Conservation (phyloP, 2,888 invertebrate species). For the Drosophila tripunctata region DNA sequence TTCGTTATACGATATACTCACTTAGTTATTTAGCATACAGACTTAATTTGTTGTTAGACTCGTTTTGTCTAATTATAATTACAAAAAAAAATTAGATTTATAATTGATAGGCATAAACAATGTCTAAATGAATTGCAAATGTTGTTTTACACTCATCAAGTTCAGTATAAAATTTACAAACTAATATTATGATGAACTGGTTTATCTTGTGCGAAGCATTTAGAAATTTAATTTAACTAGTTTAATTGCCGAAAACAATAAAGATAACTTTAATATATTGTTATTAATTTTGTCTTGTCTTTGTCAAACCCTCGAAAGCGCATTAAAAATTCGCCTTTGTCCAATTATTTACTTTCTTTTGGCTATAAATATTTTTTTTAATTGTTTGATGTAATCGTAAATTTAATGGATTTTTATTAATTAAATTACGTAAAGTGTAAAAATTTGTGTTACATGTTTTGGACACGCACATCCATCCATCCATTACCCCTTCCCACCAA, state of each 20-base stretch:
- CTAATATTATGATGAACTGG: neutral
- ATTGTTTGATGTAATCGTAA: conserved; percentile 55
- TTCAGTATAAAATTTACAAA: no score
- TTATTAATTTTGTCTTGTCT: neutral
- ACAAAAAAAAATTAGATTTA: neutral
- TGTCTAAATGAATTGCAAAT: neutral
- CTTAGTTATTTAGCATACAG: neutral
- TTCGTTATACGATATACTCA: neutral
- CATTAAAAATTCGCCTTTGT: conserved; percentile 25
- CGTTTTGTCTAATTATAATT: neutral
- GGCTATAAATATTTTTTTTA: conserved; percentile 31
- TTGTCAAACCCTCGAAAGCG: conserved; percentile 26
- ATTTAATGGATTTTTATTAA: conserved; percentile 64
- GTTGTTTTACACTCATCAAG: no score
- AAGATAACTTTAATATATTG: neutral
- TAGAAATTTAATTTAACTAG: neutral
- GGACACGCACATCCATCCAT: conserved; percentile 55
- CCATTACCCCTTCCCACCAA: neutral
- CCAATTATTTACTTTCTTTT: conserved; percentile 29
- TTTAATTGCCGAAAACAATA: neutral
- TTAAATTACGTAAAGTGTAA: conserved; percentile 71
- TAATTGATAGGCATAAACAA: neutral
- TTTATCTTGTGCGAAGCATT: no score
- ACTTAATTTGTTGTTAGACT: neutral
- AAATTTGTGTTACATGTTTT: conserved; percentile 51